Percentiles rank a stretch among this genome's conserved stretches.
Conservation (phyloP, 2,113 vertebrate genomes). For the Oreotrochilus melanogaster region DNA sequence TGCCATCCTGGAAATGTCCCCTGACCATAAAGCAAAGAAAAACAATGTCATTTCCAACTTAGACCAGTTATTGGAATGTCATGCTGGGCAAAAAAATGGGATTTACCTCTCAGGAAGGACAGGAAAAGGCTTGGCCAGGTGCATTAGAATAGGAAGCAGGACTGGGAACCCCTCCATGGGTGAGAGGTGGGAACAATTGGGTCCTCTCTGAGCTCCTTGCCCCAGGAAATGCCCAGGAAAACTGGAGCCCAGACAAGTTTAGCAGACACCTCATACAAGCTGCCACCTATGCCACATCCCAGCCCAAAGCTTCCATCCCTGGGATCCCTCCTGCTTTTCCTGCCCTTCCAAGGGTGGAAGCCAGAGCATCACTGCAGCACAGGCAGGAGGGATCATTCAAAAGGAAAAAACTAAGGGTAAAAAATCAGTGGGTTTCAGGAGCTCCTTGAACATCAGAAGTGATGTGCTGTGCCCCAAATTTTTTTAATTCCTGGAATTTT, state of each 20-base stretch:
- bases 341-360: background rate
- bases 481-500: background rate
- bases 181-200: background rate
- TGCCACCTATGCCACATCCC: background rate
- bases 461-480: background rate
- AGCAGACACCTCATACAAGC: background rate
- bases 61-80: background rate
- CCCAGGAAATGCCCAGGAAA: background rate
- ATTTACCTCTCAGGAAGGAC: background rate
- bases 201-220: background rate
- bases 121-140: background rate
- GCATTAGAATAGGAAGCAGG: background rate
- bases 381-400: background rate
- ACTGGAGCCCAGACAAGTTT: background rate
- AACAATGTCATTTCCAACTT: background rate
- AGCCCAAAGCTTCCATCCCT: background rate
- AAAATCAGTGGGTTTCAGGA: background rate
- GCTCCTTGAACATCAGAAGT: background rate
- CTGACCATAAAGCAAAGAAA: background rate
- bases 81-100: background rate
- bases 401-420: background rate
- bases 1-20: conserved; percentile 79
- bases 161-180: background rate
- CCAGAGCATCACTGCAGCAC: background rate
- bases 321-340: background rate